Percentiles rank a stretch among this genome's conserved stretches.
phyloP scores from a whole-genome alignment of 1,140 invertebrate genomes.

The Cyclargus thomasi region DNA sequence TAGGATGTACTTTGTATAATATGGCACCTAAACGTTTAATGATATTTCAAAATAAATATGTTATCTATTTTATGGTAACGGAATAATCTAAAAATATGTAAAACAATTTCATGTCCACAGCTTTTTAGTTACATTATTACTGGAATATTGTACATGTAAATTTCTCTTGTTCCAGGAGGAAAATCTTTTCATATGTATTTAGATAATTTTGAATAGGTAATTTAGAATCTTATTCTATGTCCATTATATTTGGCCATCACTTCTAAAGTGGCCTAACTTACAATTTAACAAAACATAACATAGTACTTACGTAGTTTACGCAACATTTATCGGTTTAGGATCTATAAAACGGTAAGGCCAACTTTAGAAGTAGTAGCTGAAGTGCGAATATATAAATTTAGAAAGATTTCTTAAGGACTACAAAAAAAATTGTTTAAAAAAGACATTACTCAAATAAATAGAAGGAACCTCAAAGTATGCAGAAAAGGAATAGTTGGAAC shows the following conservation, averaged over 20 bases:
- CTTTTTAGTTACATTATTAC: background rate
- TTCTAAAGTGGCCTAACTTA: background rate
- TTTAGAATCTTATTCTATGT: background rate
- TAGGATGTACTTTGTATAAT: background rate
- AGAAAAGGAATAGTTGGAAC: background rate
- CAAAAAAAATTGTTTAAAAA: background rate
- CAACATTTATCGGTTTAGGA: background rate
- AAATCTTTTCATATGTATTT: background rate
- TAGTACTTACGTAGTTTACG: no score
- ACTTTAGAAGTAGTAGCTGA: background rate
- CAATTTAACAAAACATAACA: background rate
- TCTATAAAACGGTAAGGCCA: background rate
- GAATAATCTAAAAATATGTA: background rate
- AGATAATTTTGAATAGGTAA: background rate
- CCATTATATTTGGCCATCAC: background rate
- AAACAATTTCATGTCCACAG: background rate
- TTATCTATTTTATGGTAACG: background rate
- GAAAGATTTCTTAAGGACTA: background rate
- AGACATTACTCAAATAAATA: background rate
- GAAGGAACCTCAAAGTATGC: background rate
- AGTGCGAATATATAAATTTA: background rate
- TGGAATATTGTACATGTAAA: background rate
- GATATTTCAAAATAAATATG: constrained; percentile 1
- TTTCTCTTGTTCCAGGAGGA: background rate
- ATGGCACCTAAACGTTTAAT: constrained; percentile 4